These are phyloP conservation scores for Platycheirus rosarum DNA, from an alignment of 2,888 invertebrate genomes.

Conservation along the genomic window DNA sequence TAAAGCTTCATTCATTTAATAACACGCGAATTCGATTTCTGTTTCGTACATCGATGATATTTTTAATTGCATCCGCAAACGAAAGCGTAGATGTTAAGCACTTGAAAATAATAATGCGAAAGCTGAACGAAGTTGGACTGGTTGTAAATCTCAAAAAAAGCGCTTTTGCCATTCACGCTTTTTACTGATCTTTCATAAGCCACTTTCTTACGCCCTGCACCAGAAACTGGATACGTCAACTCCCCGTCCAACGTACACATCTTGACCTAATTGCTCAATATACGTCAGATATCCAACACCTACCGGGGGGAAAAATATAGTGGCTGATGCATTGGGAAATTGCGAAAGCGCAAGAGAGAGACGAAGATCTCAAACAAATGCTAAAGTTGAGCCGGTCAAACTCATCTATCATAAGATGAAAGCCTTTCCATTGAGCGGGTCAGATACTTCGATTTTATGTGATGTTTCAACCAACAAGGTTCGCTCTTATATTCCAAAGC, in stretches of 20 bases:
- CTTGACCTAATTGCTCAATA: constrained; percentile 22
- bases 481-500: constrained; percentile 16
- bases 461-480: background rate
- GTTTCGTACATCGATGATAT: background rate
- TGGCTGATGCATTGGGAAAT: constrained; percentile 21
- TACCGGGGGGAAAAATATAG: constrained; percentile 30
- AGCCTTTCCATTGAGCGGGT: background rate
- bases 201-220: constrained; percentile 10
- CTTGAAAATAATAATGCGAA: constrained; percentile 3
- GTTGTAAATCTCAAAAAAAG: constrained; percentile 4
- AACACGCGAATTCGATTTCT: background rate
- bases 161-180: background rate
- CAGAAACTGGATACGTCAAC: constrained; percentile 18
- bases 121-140: background rate
- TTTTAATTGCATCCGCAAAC: no score
- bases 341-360: background rate
- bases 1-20: constrained; percentile 4
- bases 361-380: constrained; percentile 2
- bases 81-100: background rate
- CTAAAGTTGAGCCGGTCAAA: no score
- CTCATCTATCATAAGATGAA: no score
- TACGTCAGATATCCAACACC: constrained; percentile 2
- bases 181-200: constrained; percentile 43
- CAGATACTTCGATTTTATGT: background rate
- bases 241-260: constrained; percentile 25